Conservation (phyloP, 2,888 invertebrate species). For the Epistrophe eligans region DNA sequence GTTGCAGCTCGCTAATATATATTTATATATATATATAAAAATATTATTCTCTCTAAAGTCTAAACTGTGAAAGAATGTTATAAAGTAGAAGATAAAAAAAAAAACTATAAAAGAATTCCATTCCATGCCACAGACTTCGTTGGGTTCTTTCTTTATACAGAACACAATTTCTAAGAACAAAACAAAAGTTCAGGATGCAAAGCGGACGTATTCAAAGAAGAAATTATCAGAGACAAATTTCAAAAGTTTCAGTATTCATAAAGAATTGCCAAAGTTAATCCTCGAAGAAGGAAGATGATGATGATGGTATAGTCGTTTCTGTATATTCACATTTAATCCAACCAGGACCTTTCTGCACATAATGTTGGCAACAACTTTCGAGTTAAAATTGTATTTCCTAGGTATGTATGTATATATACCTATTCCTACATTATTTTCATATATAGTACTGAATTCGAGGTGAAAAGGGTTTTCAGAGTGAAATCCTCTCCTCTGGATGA, state of each 20-base stretch:
- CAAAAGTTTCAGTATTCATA: constrained; percentile 76
- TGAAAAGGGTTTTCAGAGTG: constrained; percentile 65
- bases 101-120: constrained; percentile 67
- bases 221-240: constrained; percentile 75
- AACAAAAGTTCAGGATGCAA: constrained; percentile 58
- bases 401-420: no score
- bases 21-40: not conserved
- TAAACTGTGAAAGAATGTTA: constrained; percentile 62
- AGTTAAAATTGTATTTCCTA: constrained; percentile 21
- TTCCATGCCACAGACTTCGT: constrained; percentile 68
- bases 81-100: constrained; percentile 33
- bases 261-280: constrained; percentile 77
- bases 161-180: constrained; percentile 54
- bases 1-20: constrained; percentile 3
- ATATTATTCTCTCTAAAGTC: not conserved
- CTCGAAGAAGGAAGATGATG: constrained; percentile 26
- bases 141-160: constrained; percentile 5
- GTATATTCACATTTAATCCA: not conserved
- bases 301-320: constrained; percentile 21
- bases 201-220: constrained; percentile 16
- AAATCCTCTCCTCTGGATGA: constrained; percentile 65
- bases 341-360: constrained; percentile 55
- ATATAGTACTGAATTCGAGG: constrained; percentile 23
- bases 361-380: constrained; percentile 74
- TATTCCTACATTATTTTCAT: no score